Percentiles rank a stretch among this genome's conserved stretches.
Conservation (phyloP, 2,888 invertebrate genomes). For the Flexamia atlantica region DNA sequence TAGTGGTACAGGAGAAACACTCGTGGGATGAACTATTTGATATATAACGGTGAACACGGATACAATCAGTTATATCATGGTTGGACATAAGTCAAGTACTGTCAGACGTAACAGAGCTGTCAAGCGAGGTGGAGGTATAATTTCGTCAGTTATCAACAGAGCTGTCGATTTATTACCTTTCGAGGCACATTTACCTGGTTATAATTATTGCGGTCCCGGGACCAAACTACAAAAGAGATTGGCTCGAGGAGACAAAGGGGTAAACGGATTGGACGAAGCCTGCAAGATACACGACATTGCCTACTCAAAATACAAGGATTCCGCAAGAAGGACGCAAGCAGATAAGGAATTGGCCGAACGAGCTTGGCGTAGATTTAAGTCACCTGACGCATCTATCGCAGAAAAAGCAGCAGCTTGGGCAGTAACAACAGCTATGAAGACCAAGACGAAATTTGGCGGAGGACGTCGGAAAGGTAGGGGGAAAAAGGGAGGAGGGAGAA, state of each 20-base stretch:
- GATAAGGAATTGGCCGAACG: too few relatives aligned
- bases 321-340: too few relatives aligned
- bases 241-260: slow-evolving; percentile 50
- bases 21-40: too few relatives aligned
- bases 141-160: slow-evolving; percentile 50
- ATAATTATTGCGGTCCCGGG: slow-evolving; percentile 64
- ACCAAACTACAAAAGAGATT: slow-evolving; percentile 61
- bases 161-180: slow-evolving; percentile 38
- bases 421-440: slow-evolving; percentile 65
- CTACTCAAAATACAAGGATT: slow-evolving; percentile 55
- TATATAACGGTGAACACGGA: too few relatives aligned
- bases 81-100: too few relatives aligned
- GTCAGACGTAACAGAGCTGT: too few relatives aligned
- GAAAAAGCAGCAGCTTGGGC: too few relatives aligned
- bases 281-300: slow-evolving; percentile 65
- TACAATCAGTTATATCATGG: too few relatives aligned
- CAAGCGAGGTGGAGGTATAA: neutral
- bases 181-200: slow-evolving; percentile 65
- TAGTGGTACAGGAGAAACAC: too few relatives aligned
- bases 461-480: neutral
- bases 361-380: slow-evolving; percentile 63
- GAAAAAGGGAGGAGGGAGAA: slow-evolving; percentile 49
- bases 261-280: slow-evolving; percentile 65
- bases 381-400: slow-evolving; percentile 57
- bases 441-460: slow-evolving; percentile 63